phyloP scores from a whole-genome alignment of 2,797 vertebrate species.

The Haliaeetus albicilla region DNA sequence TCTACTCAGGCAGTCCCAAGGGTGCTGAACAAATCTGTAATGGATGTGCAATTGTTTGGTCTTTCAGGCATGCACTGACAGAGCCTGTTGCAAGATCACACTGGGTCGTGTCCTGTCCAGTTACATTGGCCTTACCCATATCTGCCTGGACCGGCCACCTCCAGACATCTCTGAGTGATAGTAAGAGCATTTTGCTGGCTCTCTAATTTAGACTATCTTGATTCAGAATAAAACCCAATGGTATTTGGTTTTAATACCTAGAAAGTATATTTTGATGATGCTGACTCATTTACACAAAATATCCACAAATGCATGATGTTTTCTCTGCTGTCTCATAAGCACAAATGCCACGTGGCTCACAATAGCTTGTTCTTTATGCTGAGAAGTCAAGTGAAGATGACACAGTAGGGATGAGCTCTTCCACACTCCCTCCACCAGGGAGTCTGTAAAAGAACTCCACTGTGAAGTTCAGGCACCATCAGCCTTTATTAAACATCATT shows the following conservation, averaged over 20 bases:
- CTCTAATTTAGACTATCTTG: background rate
- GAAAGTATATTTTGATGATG: background rate
- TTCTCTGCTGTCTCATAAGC: background rate
- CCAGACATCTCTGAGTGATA: background rate
- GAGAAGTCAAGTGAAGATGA: background rate
- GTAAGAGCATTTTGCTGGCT: background rate
- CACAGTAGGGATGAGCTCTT: background rate
- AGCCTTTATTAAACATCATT: conserved; percentile 14
- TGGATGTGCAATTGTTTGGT: background rate
- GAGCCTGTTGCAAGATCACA: background rate
- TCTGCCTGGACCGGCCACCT: background rate
- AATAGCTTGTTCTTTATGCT: background rate
- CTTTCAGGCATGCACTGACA: background rate
- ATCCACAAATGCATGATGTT: background rate
- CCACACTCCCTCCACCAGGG: background rate
- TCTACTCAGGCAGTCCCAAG: background rate
- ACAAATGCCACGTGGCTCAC: background rate
- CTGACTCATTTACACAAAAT: background rate
- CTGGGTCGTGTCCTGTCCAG: background rate
- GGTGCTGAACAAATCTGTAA: background rate
- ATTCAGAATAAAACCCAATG: background rate
- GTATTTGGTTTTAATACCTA: background rate
- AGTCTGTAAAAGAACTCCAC: background rate
- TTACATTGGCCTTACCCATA: background rate
- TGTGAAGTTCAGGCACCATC: background rate